Conservation (phyloP, 2,797 vertebrate species). For the Australoheros facetus region DNA sequence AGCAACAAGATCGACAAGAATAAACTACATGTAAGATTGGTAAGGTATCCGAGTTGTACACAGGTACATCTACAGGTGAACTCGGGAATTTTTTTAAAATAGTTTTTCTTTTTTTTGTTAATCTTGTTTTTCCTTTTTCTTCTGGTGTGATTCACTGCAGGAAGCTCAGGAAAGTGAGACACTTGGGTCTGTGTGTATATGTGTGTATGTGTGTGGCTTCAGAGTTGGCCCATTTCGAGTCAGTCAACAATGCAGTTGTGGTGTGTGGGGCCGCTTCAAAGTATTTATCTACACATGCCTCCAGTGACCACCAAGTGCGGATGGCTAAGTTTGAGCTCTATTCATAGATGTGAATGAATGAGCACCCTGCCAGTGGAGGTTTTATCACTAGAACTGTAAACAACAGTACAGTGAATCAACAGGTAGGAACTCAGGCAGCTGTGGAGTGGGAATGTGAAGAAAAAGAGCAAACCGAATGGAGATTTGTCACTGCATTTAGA, state of each 20-base stretch:
- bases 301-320: conserved; percentile 78
- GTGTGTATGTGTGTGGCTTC: conserved; percentile 55
- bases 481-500: not conserved
- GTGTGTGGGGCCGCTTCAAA: conserved; percentile 75
- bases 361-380: conserved; percentile 72
- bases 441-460: conserved; percentile 27
- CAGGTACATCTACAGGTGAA: conserved; percentile 60
- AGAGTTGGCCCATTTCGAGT: conserved; percentile 64
- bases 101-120: not conserved
- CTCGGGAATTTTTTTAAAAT: conserved; percentile 55
- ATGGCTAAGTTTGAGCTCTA: conserved; percentile 78
- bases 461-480: not conserved
- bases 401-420: conserved; percentile 76
- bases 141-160: conserved; percentile 23
- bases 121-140: not conserved
- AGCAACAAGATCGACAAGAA: conserved; percentile 83
- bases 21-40: conserved; percentile 78
- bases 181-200: not conserved
- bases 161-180: conserved; percentile 25
- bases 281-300: conserved; percentile 81
- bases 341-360: conserved; percentile 83
- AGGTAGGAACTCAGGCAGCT: conserved; percentile 68
- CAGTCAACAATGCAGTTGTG: conserved; percentile 79
- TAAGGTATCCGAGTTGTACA: conserved; percentile 71
- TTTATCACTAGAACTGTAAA: conserved; percentile 73